phyloP scores from a whole-genome alignment of 2,797 vertebrate genomes.

The Adelosebastes latens region DNA sequence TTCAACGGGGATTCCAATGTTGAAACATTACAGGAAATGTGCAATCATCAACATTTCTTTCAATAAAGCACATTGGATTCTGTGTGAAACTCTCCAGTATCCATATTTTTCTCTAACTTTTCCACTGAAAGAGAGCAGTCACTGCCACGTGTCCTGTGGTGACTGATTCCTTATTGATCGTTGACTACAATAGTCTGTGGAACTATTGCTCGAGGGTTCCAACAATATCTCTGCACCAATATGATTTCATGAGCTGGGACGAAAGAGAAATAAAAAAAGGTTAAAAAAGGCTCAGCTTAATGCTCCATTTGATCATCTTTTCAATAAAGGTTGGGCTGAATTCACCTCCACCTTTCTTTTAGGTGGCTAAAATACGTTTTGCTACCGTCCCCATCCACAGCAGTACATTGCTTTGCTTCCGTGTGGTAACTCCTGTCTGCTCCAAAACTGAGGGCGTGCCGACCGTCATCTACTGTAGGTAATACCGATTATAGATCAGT shows the following conservation, averaged over 20 bases:
- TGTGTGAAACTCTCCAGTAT: neutral
- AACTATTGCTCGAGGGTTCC: neutral
- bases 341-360: neutral
- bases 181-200: neutral
- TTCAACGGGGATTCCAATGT: constrained; percentile 7
- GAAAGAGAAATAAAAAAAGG: neutral
- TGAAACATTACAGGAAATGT: constrained; percentile 27
- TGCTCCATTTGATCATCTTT: neutral
- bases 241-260: constrained; percentile 10
- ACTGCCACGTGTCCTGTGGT: neutral
- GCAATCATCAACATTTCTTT: neutral
- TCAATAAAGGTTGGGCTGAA: neutral
- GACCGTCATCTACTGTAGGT: too few species aligned
- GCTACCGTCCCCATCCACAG: rapidly evolving
- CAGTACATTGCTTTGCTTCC: too few species aligned
- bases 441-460: too few species aligned
- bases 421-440: too few species aligned
- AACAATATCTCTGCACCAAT: neutral
- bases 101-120: neutral
- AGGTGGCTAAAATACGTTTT: too few species aligned
- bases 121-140: neutral
- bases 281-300: neutral
- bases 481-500: too few species aligned
- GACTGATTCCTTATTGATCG: constrained; percentile 1
- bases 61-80: neutral